Evolutionary conservation across 2,113 vertebrate genomes (phyloP), one percentile per base, ranked within the genome.

Genomic region (Callipepla squamata): DNA sequence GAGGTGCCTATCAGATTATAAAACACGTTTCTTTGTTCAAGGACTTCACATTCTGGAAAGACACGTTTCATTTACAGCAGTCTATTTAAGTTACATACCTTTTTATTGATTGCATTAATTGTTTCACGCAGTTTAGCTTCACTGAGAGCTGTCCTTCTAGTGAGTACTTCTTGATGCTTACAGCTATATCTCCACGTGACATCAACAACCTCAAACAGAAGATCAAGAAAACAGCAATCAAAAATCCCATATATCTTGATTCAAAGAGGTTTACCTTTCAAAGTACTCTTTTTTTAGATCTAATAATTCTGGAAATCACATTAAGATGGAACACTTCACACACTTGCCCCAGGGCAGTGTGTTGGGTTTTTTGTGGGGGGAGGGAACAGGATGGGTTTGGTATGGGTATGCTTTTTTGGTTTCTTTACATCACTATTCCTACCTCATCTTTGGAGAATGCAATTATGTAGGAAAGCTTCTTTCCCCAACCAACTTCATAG

Each of bases 361-460:
- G 19, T 32, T n/a, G 32, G 55, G 9, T 7, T 58, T 58, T 58
- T 58, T n/a, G 30, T 58, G 9, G 17, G 55, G 26, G 30, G 16
- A 57, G 55, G 55, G 10, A 57, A 19, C 9, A 19, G 51, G 26
- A 53, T 26, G 15, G 50, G 50, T 51, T 51, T 26, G 50, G 25
- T 26, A 15, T 51, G 50, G 50, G 13, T 51, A 28, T 53, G 13
- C 40, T 11, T 86, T 65, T 66, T 74, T 87, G 63, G 11, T 66
- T 61, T 38, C 23, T 62, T 61, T 62, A 62, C 38, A 55, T 19
- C 20, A 32, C 48, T 61, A 63, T 17, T 55, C 96, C 76, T 95
- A 99, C 99, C 98, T 99, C 98, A 76, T 99, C 99, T 97, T 98
- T 99, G 19, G 99, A 99, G 94, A 99, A 99, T 2, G 98, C 99